These are phyloP conservation scores for Sander vitreus DNA, from an alignment of 2,113 vertebrate genomes.

Conservation along the genomic window DNA sequence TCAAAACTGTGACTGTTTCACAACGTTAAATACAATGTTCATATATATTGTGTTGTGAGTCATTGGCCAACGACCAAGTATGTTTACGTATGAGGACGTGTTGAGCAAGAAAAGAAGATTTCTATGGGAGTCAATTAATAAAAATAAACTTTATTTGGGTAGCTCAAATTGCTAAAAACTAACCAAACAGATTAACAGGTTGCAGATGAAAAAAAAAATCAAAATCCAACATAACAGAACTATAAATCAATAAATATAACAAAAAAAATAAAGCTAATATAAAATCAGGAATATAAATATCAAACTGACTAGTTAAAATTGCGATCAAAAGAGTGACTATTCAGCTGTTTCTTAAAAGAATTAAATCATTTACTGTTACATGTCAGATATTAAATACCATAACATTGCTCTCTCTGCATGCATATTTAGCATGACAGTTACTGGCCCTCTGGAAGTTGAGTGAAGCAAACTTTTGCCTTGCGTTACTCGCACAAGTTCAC, in stretches of 20 bases:
- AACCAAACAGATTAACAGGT: background rate
- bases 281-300: background rate
- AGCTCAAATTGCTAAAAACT: background rate
- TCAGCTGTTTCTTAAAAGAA: background rate
- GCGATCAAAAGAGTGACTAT: background rate
- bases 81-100: too few species aligned
- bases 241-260: background rate
- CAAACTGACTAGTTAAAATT: background rate
- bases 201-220: background rate
- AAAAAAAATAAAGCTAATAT: background rate
- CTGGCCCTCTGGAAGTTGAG: background rate
- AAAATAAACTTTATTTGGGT: background rate
- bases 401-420: background rate
- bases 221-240: background rate
- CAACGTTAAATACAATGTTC: too few species aligned
- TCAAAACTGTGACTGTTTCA: too few species aligned
- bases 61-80: too few species aligned
- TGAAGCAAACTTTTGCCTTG: too few species aligned
- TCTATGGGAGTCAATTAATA: background rate
- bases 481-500: too few species aligned
- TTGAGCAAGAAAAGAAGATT: background rate
- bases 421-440: background rate
- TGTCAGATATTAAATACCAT: too few species aligned
- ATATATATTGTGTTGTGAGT: too few species aligned
- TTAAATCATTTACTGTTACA: background rate